A percentile compares a stretch with the other conserved stretches of the same genome.
Conservation (phyloP, 2,888 invertebrate genomes). For the Machimus rusticus region DNA sequence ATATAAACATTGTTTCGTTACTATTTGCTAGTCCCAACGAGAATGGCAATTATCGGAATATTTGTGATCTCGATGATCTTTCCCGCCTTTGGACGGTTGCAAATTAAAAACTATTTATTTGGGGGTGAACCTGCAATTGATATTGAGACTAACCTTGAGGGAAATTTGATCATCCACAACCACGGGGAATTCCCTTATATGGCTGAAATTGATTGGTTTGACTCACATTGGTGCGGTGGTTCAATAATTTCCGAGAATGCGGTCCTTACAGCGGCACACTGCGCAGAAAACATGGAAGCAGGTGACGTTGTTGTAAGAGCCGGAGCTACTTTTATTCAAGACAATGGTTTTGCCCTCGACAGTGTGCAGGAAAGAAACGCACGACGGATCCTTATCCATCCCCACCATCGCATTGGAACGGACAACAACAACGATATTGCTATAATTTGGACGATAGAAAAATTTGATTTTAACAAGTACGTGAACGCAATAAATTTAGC, state of each 20-base stretch:
- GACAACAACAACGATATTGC: neutral
- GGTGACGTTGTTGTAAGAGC: neutral
- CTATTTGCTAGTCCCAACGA: neutral
- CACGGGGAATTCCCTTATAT: neutral
- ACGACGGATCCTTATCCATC: neutral
- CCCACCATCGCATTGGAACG: neutral
- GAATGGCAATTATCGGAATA: neutral
- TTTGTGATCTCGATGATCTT: neutral
- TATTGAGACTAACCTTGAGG: neutral
- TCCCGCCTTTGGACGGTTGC: neutral
- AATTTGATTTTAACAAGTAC: neutral
- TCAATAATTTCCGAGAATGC: neutral
- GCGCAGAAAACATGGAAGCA: neutral
- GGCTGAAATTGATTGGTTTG: neutral
- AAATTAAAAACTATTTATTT: neutral
- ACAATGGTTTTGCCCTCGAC: neutral
- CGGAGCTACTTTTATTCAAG: neutral
- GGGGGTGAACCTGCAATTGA: neutral
- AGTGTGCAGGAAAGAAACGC: neutral
- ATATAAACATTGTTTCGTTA: neutral
- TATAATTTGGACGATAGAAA: neutral
- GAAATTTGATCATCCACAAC: neutral
- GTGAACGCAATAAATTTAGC: neutral
- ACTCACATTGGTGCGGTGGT: neutral
- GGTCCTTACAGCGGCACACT: slow-evolving; percentile 8